Base-by-base conservation (phyloP, 1,140 invertebrate species). In the Drosophila cardini region DNA sequence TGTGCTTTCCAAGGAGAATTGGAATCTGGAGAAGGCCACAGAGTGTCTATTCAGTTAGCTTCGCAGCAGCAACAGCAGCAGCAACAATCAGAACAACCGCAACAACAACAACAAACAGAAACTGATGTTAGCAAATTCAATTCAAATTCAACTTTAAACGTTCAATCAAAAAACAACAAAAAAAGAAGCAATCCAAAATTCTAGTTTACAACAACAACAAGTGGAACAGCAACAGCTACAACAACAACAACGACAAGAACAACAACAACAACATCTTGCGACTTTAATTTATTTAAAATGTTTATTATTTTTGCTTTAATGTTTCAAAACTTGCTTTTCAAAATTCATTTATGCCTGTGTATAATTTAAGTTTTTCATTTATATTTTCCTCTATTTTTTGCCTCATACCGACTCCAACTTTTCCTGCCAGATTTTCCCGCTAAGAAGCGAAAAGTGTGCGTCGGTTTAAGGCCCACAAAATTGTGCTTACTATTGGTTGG, bases 21-120 rank as follows among this genome's bases (percentile, higher is more conserved):
- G 97, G 97, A 96, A 98, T 87, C 92, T 98, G 81, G 96, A 97
- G 93, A 93, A 95, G 87, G 97, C 97, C 45, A 97, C 97, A 9
- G 97, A 98, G 92, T 95, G 96, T 89, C 93, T 98, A 58, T 98
- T 98, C 93, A 97, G 96, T 95, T 98, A 97, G 95, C 92, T 82
- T 87, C 30, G 40, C 73, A 65, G 18, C 43, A 40, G 11, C 32
- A 13, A 2, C 5, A 48, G 4, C 18, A 58, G n/a, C 42, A 26
- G 5, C 4, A 53, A 16, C 10, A 55, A 58, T 40, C 21, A 26
- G 21, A 26, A 43, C 38, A 36, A 13, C 16, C 34, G 30, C 38
- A 69, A 53, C 26, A 52, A 13, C 13, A 50, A 15, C 10, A 60
- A 32, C 2, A 55, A 26, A 0, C 21, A 26, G 21, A 26, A 26